Conservation (phyloP, 2,113 vertebrate species). For the Lycaon pictus region DNA sequence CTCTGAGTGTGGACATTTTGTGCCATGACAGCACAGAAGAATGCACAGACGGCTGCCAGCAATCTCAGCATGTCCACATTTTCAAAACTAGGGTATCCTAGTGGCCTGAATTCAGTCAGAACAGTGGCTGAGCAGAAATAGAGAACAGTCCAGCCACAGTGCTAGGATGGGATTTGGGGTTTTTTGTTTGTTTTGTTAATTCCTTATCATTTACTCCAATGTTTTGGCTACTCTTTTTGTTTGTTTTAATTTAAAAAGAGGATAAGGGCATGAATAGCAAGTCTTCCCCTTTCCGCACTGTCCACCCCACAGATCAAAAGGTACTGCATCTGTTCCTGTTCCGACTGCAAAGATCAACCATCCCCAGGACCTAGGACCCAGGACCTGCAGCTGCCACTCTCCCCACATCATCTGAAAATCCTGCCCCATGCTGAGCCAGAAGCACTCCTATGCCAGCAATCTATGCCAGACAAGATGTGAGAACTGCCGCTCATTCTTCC, state of each 20-base stretch:
- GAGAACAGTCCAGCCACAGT: background rate
- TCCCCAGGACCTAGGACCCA: background rate
- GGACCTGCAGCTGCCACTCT: background rate
- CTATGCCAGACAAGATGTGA: background rate
- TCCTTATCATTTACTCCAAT: background rate
- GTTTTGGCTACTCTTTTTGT: background rate
- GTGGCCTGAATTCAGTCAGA: background rate
- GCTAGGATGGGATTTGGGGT: background rate
- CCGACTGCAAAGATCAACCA: background rate
- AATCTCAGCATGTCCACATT: background rate
- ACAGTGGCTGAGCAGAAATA: background rate
- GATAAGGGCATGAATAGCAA: background rate
- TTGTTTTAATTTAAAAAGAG: slow-evolving; percentile 41
- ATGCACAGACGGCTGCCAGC: background rate
- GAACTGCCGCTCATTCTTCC: background rate
- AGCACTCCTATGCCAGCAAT: background rate
- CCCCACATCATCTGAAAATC: background rate
- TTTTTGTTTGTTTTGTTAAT: background rate
- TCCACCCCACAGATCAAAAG: slow-evolving; percentile 24
- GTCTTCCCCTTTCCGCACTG: background rate
- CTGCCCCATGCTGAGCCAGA: background rate
- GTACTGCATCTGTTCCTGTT: background rate
- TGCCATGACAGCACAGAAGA: background rate
- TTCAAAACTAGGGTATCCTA: background rate
- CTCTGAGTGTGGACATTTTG: background rate